Base-by-base conservation (phyloP, 2,113 vertebrate genomes). In the Cinclus cinclus region DNA sequence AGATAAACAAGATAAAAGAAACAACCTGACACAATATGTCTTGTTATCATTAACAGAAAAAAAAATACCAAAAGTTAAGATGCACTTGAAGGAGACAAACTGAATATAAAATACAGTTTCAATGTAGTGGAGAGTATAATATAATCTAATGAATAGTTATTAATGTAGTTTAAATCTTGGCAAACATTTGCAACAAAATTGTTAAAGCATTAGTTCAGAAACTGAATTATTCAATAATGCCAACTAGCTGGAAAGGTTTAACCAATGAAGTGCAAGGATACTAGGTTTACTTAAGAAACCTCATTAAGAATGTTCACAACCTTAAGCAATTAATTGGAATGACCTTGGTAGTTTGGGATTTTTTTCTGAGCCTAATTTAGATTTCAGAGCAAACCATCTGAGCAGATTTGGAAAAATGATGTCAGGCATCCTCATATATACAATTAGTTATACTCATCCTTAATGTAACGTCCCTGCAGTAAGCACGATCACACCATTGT, bases 391-490 rank as follows among this genome's bases (percentile, higher is more conserved):
- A 94, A 83, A 42, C 6, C 20, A 20, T 44, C 56, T 58, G 49
- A 92, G 59, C 28, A 59, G 23, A 75, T 88, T 81, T 55, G 33
- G 39, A 55, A 94, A 70, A 46, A 93, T 59, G 30, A 70, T 49
- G n/a, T 65, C 50, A 82, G n/a, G 52, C 42, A 50, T 53, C 28
- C 14, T 77, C 25, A 33, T 13, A 65, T 42, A 27, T 67, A 37
- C 8, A 88, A 91, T 64, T 80, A 93, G 46, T 35, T n/a, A 24
- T 70, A 44, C 10, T 86, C 30, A 60, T 33, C 25, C 53, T 55
- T 71, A 28, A 52, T 53, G 20, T n/a, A 75, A 82, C 31, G 90
- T 93, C 83, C 49, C 86, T 94, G 95, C 89, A 96, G 77, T 93
- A 79, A 93, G 77, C 76, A 95, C 83, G 79, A 14, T 82, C 59